Base-by-base conservation (phyloP, 2,888 invertebrate species). In the Laspeyria flexula region DNA sequence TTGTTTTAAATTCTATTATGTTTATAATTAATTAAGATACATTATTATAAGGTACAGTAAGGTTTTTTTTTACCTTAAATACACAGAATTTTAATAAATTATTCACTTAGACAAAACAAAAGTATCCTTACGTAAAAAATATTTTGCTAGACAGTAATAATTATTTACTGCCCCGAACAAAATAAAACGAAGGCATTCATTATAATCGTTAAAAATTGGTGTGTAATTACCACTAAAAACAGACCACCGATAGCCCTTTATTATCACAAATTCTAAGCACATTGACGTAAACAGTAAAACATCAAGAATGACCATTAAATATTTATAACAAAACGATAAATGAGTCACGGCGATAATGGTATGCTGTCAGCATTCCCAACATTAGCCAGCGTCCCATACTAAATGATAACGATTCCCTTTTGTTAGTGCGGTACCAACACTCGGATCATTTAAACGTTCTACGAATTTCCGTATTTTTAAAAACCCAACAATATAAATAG, bases 361-460 rank as follows among this genome's bases (percentile, higher is more conserved):
- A 91, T 90, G 81, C 90, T 73, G 72, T 63, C 60, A 70, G 77
- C 88, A 87, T 90, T 74, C 83, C 72, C 43, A 43, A 75, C 80
- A 88, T 86, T 87, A 87, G 81, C 85, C 73, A 80, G 81, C 79
- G 82, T 83, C 79, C 90, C 87, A 86, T 88, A 89, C 89, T 74
- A 83, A 86, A 81, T 86, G 90, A 90, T 91, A 91, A 90, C 79
- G 83, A 88, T 84, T 80, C 85, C 86, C 81, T 85, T 85, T 83
- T 83, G 87, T 89, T 86, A 90, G 90, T 90, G 58, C 73, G 67
- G 75, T 73, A 75, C 74, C 72, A 80, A 73, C 81, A 71, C 55
- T 76, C 79, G 80, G 61, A 71, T 76, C 74, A 83, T 68, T 73
- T 71, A 78, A 77, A 90, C 89, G 87, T 78, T 60, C 27, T 25